Percentiles rank a stretch among this genome's conserved stretches.
phyloP scores from a whole-genome alignment of 1,140 invertebrate genomes.

The Xylocopa sonorina region DNA sequence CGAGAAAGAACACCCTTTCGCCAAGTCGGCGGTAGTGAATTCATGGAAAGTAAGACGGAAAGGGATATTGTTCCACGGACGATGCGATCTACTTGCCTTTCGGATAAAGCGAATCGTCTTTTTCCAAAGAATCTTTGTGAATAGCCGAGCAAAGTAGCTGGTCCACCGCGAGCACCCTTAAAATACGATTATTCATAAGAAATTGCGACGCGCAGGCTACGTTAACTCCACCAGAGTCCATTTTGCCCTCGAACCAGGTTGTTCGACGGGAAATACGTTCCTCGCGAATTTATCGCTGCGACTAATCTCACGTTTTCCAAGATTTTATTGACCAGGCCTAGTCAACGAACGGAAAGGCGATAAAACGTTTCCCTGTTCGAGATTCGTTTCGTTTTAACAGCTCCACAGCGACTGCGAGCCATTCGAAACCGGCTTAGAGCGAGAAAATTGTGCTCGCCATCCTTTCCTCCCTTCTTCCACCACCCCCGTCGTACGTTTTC shows the following conservation, averaged over 20 bases:
- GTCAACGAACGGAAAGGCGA: neutral
- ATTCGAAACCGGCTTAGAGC: slow-evolving; percentile 30
- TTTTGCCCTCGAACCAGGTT: too few relatives aligned
- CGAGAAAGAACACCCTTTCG: neutral
- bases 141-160: neutral
- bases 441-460: neutral
- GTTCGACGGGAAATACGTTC: neutral
- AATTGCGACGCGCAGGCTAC: neutral
- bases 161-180: neutral
- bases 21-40: neutral
- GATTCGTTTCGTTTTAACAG: slow-evolving; percentile 1
- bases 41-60: neutral
- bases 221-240: neutral
- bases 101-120: slow-evolving; percentile 7
- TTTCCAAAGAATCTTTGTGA: neutral
- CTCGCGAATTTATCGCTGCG: neutral
- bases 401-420: neutral
- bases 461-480: neutral
- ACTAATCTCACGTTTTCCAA: slow-evolving; percentile 1
- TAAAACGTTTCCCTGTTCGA: neutral
- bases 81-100: slow-evolving; percentile 23
- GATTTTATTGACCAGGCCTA: neutral
- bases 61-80: slow-evolving; percentile 9
- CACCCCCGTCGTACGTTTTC: neutral
- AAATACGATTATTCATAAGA: neutral